Conservation (phyloP, 2,797 vertebrate genomes). For the Danio jaintianensis region DNA sequence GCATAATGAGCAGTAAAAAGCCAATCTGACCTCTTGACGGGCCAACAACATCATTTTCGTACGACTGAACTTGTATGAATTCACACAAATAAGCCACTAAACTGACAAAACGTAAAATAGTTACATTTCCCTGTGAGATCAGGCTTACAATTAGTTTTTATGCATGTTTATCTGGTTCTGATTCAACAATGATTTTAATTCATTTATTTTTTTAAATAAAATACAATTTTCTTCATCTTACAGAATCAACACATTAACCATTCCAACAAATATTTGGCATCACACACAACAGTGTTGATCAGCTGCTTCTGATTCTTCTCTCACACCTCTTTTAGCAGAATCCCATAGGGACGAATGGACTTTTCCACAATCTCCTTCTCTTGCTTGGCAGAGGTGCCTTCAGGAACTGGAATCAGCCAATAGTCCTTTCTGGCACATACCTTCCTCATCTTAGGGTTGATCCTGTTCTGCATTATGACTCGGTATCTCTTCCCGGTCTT, state of each 20-base stretch:
- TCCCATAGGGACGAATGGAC: conserved; percentile 70
- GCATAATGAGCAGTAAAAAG: too few relatives aligned
- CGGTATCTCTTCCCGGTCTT: conserved; percentile 69
- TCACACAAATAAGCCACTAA: too few relatives aligned
- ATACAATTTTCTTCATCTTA: not conserved
- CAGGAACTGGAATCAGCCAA: conserved; percentile 71
- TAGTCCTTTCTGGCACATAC: not conserved
- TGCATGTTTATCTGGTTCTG: too few relatives aligned
- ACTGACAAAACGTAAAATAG: too few relatives aligned
- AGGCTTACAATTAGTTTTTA: too few relatives aligned
- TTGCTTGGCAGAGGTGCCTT: conserved; percentile 37
- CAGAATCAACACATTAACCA: not conserved
- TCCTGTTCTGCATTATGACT: conserved; percentile 76
- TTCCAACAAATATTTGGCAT: not conserved
- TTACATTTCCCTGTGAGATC: too few relatives aligned
- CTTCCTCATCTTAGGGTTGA: conserved; percentile 60
- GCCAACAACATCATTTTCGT: too few relatives aligned
- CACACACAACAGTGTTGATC: not conserved
- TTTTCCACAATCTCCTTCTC: conserved; percentile 63
- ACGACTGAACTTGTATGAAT: too few relatives aligned
- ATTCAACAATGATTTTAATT: too few relatives aligned
- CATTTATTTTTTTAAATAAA: too few relatives aligned
- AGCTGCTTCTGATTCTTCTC: not conserved
- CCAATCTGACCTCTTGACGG: too few relatives aligned
- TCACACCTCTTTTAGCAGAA: conserved; percentile 69